A percentile compares a stretch with the other conserved stretches of the same genome.
Conservation (phyloP, 2,797 vertebrate species). For the Halcyon leucocephala region DNA sequence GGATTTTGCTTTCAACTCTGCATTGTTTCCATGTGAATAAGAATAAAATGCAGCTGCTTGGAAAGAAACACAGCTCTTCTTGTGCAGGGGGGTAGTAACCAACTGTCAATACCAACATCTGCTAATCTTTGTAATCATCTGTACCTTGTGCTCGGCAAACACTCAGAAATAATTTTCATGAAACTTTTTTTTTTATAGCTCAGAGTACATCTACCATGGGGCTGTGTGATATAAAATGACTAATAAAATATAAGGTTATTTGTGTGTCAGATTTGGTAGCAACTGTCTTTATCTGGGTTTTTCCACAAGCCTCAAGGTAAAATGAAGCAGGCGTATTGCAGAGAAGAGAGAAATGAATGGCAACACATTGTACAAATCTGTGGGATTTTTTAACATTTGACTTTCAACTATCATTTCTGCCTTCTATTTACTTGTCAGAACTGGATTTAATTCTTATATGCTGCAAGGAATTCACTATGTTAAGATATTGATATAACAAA, state of each 20-base stretch:
- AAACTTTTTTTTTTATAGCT: constrained; percentile 57
- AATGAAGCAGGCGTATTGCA: constrained; percentile 30
- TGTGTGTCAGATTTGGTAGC: constrained; percentile 26
- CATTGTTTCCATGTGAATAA: background rate
- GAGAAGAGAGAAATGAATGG: constrained; percentile 59
- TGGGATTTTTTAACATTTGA: constrained; percentile 65
- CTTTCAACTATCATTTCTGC: constrained; percentile 58
- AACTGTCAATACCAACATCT: constrained; percentile 62
- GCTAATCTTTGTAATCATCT: constrained; percentile 60
- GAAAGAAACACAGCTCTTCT: constrained; percentile 38
- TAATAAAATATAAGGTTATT: constrained; percentile 68
- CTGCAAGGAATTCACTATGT: constrained; percentile 48
- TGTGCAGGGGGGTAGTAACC: constrained; percentile 2
- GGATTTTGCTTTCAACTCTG: constrained; percentile 3
- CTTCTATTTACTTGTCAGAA: constrained; percentile 73
- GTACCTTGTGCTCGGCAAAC: constrained; percentile 41
- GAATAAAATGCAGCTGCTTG: constrained; percentile 57
- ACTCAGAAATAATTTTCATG: constrained; percentile 54
- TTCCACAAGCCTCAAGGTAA: constrained; percentile 30
- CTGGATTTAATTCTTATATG: constrained; percentile 61
- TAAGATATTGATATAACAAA: constrained; percentile 79
- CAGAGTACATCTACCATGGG: background rate
- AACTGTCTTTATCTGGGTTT: constrained; percentile 38
- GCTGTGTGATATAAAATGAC: constrained; percentile 35
- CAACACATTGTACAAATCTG: constrained; percentile 34